phyloP scores from a whole-genome alignment of 2,797 vertebrate genomes.

The Cuniculus paca region DNA sequence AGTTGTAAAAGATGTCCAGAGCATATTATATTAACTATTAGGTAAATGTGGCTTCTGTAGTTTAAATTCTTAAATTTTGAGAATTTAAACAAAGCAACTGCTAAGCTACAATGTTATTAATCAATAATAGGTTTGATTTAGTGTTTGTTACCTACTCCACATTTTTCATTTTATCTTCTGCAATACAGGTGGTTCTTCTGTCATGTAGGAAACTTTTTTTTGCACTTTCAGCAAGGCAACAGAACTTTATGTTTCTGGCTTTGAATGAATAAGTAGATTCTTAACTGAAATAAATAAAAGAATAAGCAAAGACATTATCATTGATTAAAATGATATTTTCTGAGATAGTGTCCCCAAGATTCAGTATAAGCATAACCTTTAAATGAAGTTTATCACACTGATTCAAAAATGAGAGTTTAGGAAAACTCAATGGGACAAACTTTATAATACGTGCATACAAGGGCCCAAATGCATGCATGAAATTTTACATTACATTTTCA shows the following conservation, averaged over 20 bases:
- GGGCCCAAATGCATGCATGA: neutral
- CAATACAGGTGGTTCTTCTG: neutral
- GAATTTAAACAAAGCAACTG: neutral
- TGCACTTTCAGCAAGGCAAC: neutral
- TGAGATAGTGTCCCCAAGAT: neutral
- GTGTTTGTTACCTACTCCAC: neutral
- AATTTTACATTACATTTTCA: neutral
- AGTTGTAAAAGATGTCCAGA: neutral
- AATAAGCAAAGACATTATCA: neutral
- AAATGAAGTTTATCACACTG: neutral
- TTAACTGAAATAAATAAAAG: neutral
- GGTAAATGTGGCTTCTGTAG: neutral
- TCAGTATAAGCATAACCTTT: neutral
- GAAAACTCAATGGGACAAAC: neutral
- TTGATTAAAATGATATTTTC: neutral
- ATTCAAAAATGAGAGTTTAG: conserved; percentile 17
- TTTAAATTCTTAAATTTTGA: neutral
- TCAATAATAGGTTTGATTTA: neutral
- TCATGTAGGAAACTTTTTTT: neutral
- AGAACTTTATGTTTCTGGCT: neutral
- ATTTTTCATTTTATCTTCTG: conserved; percentile 34
- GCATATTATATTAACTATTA: neutral
- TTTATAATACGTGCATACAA: neutral
- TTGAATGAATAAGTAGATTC: neutral
- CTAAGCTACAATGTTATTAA: neutral